phyloP scores from a whole-genome alignment of 2,797 vertebrate species.

The Euphonia xanthogaster region DNA sequence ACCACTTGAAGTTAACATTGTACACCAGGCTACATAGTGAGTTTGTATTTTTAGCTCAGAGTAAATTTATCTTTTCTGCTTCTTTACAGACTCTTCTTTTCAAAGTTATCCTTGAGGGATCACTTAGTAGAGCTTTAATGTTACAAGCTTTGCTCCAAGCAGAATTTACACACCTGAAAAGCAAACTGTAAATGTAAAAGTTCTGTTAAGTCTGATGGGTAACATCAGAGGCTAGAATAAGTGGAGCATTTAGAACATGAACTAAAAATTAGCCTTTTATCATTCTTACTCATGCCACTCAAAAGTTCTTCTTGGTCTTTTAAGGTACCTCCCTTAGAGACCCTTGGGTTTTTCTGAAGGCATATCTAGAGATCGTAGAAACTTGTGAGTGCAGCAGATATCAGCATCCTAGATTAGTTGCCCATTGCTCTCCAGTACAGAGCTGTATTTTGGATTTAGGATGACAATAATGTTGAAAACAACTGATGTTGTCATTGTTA shows the following conservation, averaged over 20 bases:
- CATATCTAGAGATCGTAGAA: not conserved
- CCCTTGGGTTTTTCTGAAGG: not conserved
- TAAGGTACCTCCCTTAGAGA: not conserved
- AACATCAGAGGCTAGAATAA: not conserved
- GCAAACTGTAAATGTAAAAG: slow-evolving; percentile 15
- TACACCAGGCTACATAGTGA: not conserved
- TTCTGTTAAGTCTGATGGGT: slow-evolving; percentile 6
- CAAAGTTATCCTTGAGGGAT: slow-evolving; percentile 3
- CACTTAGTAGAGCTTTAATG: not conserved
- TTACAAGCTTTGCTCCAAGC: slow-evolving; percentile 9
- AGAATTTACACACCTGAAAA: slow-evolving; percentile 26
- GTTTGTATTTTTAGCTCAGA: slow-evolving; percentile 14
- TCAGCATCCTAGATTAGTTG: not conserved
- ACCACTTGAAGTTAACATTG: not conserved
- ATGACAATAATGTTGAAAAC: not conserved
- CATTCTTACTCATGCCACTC: not conserved
- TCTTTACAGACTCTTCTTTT: not conserved
- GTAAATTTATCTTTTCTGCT: not conserved
- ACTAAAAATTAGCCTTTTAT: not conserved
- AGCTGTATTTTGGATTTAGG: not conserved
- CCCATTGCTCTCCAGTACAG: not conserved
- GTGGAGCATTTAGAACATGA: not conserved
- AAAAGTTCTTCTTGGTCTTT: not conserved
- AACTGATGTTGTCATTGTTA: not conserved
- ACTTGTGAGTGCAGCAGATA: not conserved